Base-by-base conservation (phyloP, 2,113 vertebrate genomes). In the Rostratula benghalensis region DNA sequence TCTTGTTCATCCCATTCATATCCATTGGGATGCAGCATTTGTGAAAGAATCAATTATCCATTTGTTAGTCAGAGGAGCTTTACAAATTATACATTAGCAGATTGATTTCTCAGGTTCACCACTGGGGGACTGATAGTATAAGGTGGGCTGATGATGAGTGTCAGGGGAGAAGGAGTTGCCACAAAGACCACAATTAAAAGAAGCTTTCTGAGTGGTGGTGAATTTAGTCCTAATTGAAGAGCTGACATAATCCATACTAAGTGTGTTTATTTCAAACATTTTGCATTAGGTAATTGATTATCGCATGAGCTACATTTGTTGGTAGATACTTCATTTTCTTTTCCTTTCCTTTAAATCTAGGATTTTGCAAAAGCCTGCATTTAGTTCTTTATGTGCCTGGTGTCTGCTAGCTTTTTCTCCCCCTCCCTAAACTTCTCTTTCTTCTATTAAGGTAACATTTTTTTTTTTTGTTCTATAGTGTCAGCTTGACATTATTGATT, bases 11-110 rank as follows among this genome's bases (percentile, higher is more conserved):
- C 96, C 65, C 73, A 89, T 95, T 92, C 53, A 56, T 94, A 96
- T 97, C 98, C 97, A 33, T 82, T 89, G 98, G 98, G 98, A 98
- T 98, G 97, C 95, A 97, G 96, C 97, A 98, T 98, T 98, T 98
- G 95, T 97, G 97, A 97, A 98, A 96, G 97, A 98, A 98, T 98
- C 98, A 98, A 98, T 98, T 98, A 98, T 98, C 98, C 98, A 98
- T 98, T 98, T 98, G 98, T 98, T 98, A 98, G 98, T 98, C 94
- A 83, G 96, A 97, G 95, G 91, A 98, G 97, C 96, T 98, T 98
- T 98, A 98, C 98, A 98, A 98, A 98, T 98, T 98, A 98, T 98
- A 98, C 98, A 98, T 98, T 98, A 98, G 98, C 97, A 97, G 97
- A 98, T 98, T 98, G 98, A 98, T 98, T 98, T 98, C 97, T 98